phyloP scores from a whole-genome alignment of 2,113 vertebrate genomes.

The Corynorhinus townsendii region DNA sequence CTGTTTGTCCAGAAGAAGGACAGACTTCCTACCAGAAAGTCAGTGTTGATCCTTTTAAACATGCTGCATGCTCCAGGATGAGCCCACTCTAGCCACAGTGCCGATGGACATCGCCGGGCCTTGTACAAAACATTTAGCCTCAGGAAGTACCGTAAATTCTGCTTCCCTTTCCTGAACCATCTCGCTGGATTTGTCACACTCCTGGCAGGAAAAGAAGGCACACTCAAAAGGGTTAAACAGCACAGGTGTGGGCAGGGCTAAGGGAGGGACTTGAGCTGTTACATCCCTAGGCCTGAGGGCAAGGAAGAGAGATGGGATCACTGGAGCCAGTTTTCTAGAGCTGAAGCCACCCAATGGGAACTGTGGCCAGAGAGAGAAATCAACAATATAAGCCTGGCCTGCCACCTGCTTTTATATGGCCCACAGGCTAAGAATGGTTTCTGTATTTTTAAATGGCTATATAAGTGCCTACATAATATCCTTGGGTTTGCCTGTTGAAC shows the following conservation, averaged over 20 bases:
- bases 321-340: not conserved
- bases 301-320: not conserved
- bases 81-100: not conserved
- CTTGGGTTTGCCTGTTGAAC: not conserved
- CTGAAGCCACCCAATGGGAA: not conserved
- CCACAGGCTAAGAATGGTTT: not conserved
- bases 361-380: not conserved
- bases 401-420: not conserved
- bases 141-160: not conserved
- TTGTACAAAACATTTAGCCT: not conserved
- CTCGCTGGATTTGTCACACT: not conserved
- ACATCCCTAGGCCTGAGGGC: not conserved
- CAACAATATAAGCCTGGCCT: not conserved
- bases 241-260: not conserved
- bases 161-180: not conserved
- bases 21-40: not conserved
- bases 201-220: not conserved
- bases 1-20: not conserved
- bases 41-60: not conserved
- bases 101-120: not conserved
- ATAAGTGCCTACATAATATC: not conserved
- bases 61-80: fast-evolving
- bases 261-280: not conserved
- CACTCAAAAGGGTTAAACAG: not conserved
- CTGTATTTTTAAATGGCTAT: not conserved